These are phyloP conservation scores for Marasmarcha lunaedactyla DNA, from an alignment of 2,888 invertebrate genomes.

Conservation along the genomic window DNA sequence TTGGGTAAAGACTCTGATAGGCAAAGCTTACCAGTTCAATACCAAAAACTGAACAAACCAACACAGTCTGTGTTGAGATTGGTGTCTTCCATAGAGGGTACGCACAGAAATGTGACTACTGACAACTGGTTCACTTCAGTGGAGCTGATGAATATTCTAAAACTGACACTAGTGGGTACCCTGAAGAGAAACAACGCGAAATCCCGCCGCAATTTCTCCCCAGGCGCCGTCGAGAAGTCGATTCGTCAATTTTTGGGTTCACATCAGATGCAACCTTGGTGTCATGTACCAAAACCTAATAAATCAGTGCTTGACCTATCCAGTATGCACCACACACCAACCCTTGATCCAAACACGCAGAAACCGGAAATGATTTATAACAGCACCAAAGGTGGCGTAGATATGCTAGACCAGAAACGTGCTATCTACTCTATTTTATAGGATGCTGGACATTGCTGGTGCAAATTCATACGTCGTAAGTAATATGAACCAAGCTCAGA, in stretches of 20 bases:
- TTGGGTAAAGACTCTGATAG: constrained; percentile 13
- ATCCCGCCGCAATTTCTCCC: not conserved
- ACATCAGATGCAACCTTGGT: not conserved
- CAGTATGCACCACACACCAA: not conserved
- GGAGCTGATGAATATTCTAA: constrained; percentile 2
- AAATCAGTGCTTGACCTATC: constrained; percentile 1
- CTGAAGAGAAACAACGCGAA: constrained; percentile 2
- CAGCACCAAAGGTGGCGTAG: too few species aligned
- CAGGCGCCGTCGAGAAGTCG: too few species aligned
- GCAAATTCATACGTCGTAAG: too few species aligned
- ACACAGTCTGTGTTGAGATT: constrained; percentile 12
- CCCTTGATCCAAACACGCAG: not conserved
- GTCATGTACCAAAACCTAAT: not conserved
- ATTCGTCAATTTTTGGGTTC: not conserved
- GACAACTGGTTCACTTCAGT: constrained; percentile 10
- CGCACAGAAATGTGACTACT: constrained; percentile 7
- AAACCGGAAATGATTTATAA: not conserved
- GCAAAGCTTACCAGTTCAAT: constrained; percentile 1
- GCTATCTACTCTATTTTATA: too few species aligned
- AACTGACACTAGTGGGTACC: constrained; percentile 3
- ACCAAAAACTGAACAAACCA: constrained; percentile 1
- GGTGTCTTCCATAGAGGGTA: constrained; percentile 8
- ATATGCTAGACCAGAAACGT: not conserved
- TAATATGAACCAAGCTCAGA: too few species aligned
- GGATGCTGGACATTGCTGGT: too few species aligned